Evolutionary conservation across 2,797 vertebrate genomes (phyloP), one percentile per base, ranked within the genome.

Genomic region (Linurgus olivaceus): DNA sequence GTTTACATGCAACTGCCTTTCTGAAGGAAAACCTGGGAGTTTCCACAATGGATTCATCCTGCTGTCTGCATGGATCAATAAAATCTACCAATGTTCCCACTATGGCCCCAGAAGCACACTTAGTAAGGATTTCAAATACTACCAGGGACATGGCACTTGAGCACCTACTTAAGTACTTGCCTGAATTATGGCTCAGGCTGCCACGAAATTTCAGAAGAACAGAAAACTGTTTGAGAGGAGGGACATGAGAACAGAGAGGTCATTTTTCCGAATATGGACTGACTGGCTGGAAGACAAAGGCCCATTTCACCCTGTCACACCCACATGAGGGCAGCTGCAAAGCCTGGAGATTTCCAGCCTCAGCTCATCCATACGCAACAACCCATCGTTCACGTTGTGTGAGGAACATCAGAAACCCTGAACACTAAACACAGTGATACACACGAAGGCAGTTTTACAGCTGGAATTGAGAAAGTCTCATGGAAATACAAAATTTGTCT

Each of bases 191-290:
- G 88, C 85, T 87, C 44, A 58, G 79, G 79, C 74, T 86, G 80
- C 71, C 68, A 82, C 44, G 67, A 58, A 81, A 78, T 21, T 82
- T 58, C 82, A 61, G 58, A 67, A 88, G 62, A 95, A 95, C 66
- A 95, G 86, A 72, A 89, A 95, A 80, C 84, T 54, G 50, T 72
- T 92, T 86, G 73, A 96, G 78, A 93, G 42, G 50, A 90, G 40
- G 28, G 58, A 74, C 12, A 19, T 6, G 55, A 92, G 83, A 71
- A 96, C 92, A 96, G 93, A 95, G 93, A 52, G 58, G 42, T 77
- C 78, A 76, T 95, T 96, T 93, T 94, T 86, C 81, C 0, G 4
- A 79, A 71, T 80, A 93, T 80, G 86, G 93, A 92, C 91, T 87
- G 89, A 58, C 44, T 51, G 71, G 51, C 17, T 37, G 51, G 78